Conservation (phyloP, 1,140 invertebrate species). For the Euwallacea fornicatus region DNA sequence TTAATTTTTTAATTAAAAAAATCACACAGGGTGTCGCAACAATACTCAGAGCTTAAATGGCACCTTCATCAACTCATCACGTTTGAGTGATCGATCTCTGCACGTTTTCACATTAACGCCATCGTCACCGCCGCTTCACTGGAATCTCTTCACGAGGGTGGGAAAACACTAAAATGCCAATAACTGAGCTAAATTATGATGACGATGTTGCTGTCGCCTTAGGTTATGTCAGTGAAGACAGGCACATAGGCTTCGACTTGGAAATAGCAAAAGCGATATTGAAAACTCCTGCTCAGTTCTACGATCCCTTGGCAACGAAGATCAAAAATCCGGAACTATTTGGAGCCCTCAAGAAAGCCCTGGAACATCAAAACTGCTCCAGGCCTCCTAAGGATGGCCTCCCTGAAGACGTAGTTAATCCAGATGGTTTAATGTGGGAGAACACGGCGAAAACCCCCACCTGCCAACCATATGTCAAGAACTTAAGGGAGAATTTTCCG, state of each 20-base stretch:
- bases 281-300: conserved; percentile 58
- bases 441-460: not conserved
- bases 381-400: not conserved
- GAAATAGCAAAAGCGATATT: conserved; percentile 56
- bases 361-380: conserved; percentile 43
- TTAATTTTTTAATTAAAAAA: too few relatives aligned
- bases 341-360: conserved; percentile 44
- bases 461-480: not conserved
- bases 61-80: too few relatives aligned
- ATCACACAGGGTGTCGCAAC: too few relatives aligned
- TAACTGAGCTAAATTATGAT: too few relatives aligned
- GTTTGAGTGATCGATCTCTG: too few relatives aligned
- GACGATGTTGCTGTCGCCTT: not conserved
- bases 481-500: not conserved
- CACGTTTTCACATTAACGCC: too few relatives aligned
- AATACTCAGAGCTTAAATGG: too few relatives aligned
- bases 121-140: too few relatives aligned
- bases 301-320: conserved; percentile 61
- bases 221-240: conserved; percentile 57
- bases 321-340: conserved; percentile 57
- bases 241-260: conserved; percentile 56
- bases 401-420: not conserved
- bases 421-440: not conserved
- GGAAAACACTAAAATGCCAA: too few relatives aligned
- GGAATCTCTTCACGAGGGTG: too few relatives aligned